A percentile compares a stretch with the other conserved stretches of the same genome.
Evolutionary conservation across 2,888 invertebrate genomes (phyloP).

Genomic region (Aplocera efformata): DNA sequence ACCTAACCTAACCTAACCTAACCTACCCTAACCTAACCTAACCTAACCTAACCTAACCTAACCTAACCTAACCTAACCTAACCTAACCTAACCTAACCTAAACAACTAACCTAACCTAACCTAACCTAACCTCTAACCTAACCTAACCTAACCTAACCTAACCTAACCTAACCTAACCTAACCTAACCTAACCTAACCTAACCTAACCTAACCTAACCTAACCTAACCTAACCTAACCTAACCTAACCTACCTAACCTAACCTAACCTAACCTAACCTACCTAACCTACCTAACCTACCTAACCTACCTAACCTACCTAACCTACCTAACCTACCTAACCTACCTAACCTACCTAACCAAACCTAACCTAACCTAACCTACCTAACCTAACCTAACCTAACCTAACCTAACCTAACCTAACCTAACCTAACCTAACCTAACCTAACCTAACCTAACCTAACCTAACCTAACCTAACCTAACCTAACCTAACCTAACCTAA

Average conservation of each 20-base stretch:
- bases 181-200: constrained; percentile 23
- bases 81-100: constrained; percentile 15
- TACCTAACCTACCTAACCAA: constrained; percentile 15
- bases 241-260: constrained; percentile 23
- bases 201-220: constrained; percentile 23
- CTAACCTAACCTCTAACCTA: constrained; percentile 14
- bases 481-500: constrained; percentile 17
- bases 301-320: constrained; percentile 20
- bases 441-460: constrained; percentile 5
- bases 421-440: constrained; percentile 17
- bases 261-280: constrained; percentile 24
- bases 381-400: constrained; percentile 14
- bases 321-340: constrained; percentile 16
- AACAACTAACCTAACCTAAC: constrained; percentile 12
- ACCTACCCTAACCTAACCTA: no score
- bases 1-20: constrained; percentile 16
- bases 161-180: constrained; percentile 19
- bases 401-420: constrained; percentile 15
- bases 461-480: constrained; percentile 5
- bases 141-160: constrained; percentile 6
- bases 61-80: constrained; percentile 18
- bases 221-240: constrained; percentile 20
- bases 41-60: constrained; percentile 5
- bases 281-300: constrained; percentile 15
- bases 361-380: constrained; percentile 13